Base-by-base conservation (phyloP, 2,797 vertebrate genomes). In the Brachymystax lenok region DNA sequence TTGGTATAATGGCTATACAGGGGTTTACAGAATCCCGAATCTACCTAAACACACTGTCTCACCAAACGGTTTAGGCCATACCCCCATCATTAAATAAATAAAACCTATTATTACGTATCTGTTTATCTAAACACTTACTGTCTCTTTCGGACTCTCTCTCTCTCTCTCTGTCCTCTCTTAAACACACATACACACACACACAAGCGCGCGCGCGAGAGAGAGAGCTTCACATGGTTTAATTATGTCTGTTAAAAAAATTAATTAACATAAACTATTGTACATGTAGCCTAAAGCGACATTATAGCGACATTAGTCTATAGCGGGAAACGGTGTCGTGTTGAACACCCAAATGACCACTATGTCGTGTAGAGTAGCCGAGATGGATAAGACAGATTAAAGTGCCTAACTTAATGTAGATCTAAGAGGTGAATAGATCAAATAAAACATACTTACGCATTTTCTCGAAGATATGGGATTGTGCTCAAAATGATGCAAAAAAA, bases 1-100 rank as follows among this genome's bases (percentile, higher is more conserved):
- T 92, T 83, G 90, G 90, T 87, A 88, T 91, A 88, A 88, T 90
- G 91, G 91, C 89, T 92, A 91, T 87, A 92, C 84, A 90, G 92
- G 87, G 56, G 10, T 28, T 17, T 28, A 17, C 88, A 86, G 84
- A 83, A 76, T 87, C 77, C 71, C 74, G 54, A 71, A 71, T 79
- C 33, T 46, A 64, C 89, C 86, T 4, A 86, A 85, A 77, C 76
- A 83, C 87, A 86, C 85, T 91, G 88, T 90, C 90, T 89, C 90
- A 90, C 83, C 83, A 90, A 50, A 24, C 27, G 6, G 27, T 2
- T 19, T 5, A 46, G 64, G 4, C 27, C 2, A 17, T 46, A 16
- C 46, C 67, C 30, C 46, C 68, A 10, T 68, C 27, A n/a, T 67
- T 27, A 52, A 80, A 77, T 80, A 78, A 70, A 80, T 12, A 12